A percentile compares a stretch with the other conserved stretches of the same genome.
These are phyloP conservation scores for Lepidostoma basale DNA, from an alignment of 1,140 invertebrate genomes.

Conservation along the genomic window DNA sequence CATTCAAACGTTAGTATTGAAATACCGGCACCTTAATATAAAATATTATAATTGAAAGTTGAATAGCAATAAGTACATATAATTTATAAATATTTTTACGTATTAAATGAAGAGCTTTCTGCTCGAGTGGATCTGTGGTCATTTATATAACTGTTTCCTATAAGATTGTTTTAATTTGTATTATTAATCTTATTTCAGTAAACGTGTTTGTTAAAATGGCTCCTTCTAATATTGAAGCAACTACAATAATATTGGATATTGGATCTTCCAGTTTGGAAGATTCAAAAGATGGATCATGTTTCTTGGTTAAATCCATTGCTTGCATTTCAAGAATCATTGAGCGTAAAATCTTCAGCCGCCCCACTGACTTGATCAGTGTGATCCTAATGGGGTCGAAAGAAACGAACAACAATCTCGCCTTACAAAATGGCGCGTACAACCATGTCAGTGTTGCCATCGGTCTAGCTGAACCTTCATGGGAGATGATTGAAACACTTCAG, in stretches of 20 bases:
- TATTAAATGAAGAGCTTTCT: no score
- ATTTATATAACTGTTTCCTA: no score
- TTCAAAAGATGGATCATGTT: slow-evolving; percentile 50
- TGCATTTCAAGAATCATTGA: slow-evolving; percentile 53
- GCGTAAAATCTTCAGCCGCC: slow-evolving; percentile 56
- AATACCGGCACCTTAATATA: no score
- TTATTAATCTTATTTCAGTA: no score
- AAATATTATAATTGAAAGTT: no score
- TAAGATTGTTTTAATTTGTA: no score
- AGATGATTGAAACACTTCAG: slow-evolving; percentile 28
- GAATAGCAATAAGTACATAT: no score
- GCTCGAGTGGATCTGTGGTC: no score
- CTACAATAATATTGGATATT: slow-evolving; percentile 55
- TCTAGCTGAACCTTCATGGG: slow-evolving; percentile 29
- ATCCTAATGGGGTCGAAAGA: slow-evolving; percentile 54
- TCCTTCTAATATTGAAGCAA: slow-evolving; percentile 52
- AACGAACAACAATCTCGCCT: slow-evolving; percentile 51
- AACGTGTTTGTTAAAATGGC: slow-evolving; percentile 51
- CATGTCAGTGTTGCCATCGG: slow-evolving; percentile 33
- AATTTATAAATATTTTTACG: no score
- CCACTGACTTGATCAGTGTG: slow-evolving; percentile 52
- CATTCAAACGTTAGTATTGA: no score
- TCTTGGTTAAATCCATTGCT: slow-evolving; percentile 52
- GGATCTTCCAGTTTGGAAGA: slow-evolving; percentile 50
- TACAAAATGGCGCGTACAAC: slow-evolving; percentile 42